Evolutionary conservation across 2,113 vertebrate species (phyloP).

Genomic region (Hemiscyllium ocellatum): DNA sequence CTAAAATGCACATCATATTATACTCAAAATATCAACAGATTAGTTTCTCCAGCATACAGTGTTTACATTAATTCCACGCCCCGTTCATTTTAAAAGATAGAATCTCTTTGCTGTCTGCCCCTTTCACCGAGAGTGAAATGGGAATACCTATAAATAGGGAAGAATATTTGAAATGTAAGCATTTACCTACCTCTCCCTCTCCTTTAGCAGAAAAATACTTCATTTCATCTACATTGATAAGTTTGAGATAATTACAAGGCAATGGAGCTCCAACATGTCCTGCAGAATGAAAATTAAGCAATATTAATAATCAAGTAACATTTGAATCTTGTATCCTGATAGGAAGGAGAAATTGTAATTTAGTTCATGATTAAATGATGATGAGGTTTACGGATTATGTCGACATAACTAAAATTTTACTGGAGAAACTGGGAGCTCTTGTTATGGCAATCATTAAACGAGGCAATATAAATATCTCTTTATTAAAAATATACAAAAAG

Average conservation of each 20-base stretch:
- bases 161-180: background rate
- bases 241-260: slow-evolving; percentile 89
- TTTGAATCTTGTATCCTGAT: background rate
- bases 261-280: slow-evolving; percentile 92
- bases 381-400: background rate
- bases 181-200: slow-evolving; percentile 80
- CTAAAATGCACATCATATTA: too few relatives aligned
- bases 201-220: slow-evolving; percentile 90
- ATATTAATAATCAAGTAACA: background rate
- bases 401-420: background rate
- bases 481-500: background rate
- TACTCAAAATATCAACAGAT: too few relatives aligned
- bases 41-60: background rate
- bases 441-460: background rate
- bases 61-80: background rate
- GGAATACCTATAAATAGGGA: background rate
- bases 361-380: background rate
- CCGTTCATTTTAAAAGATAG: background rate
- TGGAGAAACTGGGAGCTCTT: background rate
- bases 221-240: slow-evolving; percentile 87
- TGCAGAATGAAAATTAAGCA: slow-evolving; percentile 46
- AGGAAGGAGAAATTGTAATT: background rate
- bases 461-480: background rate
- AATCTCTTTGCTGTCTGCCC: background rate
- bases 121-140: background rate